Evolutionary conservation across 2,888 invertebrate species (phyloP), one percentile per base, ranked within the genome.

Genomic region (Dione vanillae): DNA sequence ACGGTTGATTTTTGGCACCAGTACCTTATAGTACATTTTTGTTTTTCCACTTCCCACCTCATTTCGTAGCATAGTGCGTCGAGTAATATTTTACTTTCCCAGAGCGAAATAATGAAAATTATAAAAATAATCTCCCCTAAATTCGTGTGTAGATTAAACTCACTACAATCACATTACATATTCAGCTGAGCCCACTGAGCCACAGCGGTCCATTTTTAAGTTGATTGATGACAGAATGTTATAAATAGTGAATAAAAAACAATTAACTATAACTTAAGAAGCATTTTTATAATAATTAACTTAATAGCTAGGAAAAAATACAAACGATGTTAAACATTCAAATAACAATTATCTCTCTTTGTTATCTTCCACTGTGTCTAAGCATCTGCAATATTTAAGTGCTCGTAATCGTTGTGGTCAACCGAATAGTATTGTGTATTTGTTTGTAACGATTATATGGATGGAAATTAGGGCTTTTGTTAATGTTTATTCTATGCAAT

Each of bases 401-500:
- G 37, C 20, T 64, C 14, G 64, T 49, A 47, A 16, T 37, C 20
- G 54, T 47, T 54, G 64, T 45, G 47, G 68, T 51, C 45, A 54
- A 69, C 20, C 5, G 47, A 37, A 45, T 40, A 54, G 20, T 11
- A 40, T 40, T 41, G n/a, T 41, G 45, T 43, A 58, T 65, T 43
- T 47, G 40, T 40, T 56, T 56, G 65, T 41, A 65, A 69, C 62
- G 12, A 69, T 65, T 51, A 58, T 51, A 56, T 12, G 43, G 69
- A 69, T 54, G 65, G 58, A 49, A n/a, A 65, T 64, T 41, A 40
- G 16, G 12, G 2, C 37, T 49, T 58, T 56, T 58, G 56, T 68
- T 12, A 41, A 41, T 40, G 8, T 47, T 20, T 52, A 41, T 54
- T 37, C 51, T 64, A n/a, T 54, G n/a, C n/a, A n/a, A n/a, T n/a